Base-by-base conservation (phyloP, 2,113 vertebrate species). In the Vulpes vulpes region DNA sequence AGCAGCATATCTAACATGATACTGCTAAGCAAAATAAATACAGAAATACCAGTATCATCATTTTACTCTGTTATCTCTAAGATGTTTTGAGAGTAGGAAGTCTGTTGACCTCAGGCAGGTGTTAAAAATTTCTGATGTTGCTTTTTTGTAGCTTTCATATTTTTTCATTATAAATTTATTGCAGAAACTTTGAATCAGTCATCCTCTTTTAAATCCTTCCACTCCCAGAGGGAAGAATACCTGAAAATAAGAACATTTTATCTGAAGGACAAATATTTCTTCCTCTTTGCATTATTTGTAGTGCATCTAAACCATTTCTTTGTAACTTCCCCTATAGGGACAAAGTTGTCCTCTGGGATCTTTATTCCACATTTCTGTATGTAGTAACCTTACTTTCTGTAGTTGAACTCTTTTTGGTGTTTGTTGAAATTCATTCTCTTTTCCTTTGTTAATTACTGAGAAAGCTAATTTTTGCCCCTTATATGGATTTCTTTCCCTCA, bases 41-140 rank as follows among this genome's bases (percentile, higher is more conserved):
- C 20, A 32, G 19, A 83, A 89, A 65, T 94, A 57, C 4, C 49
- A 92, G 7, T 62, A 53, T 65, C 67, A 12, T 81, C 53, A 15
- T 90, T 94, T 92, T 94, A 27, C 10, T 69, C 22, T 92, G 4
- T 88, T 53, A 85, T 59, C 53, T 86, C 19, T 83, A 64, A 94
- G 27, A 51, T 81, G 8, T 85, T 84, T 93, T 79, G 57, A 88
- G n/a, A 94, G 25, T 79, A 89, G 83, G 43, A 64, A 83, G 92
- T 79, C 25, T 65, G 38, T 15, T 81, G 30, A 85, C 17, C 27
- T 83, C 73, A 90, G 73, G 83, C 73, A 74, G 49, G 11, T 82
- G 53, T 60, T 95, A 8, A 9, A 76, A 91, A 89, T n/a, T 94
- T 95, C 57, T 94, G n/a, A 84, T 96, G 17, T 69, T 97, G 60